phyloP scores from a whole-genome alignment of 2,797 vertebrate species.

The Luscinia luscinia region DNA sequence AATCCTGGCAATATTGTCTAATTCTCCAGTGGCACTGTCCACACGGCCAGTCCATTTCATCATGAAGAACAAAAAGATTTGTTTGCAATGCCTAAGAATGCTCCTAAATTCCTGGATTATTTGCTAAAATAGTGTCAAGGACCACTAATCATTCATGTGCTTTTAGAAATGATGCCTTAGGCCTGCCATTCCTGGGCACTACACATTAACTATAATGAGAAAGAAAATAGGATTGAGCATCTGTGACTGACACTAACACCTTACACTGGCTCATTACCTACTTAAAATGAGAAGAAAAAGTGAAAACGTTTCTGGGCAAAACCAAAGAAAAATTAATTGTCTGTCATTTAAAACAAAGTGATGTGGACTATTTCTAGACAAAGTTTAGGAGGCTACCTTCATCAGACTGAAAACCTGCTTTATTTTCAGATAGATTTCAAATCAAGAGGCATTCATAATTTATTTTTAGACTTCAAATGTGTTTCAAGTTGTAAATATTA shows the following conservation, averaged over 20 bases:
- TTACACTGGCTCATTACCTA: neutral
- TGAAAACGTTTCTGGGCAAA: neutral
- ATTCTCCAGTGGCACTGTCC: constrained; percentile 14
- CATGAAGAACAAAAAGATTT: neutral
- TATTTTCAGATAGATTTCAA: constrained; percentile 54
- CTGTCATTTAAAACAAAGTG: constrained; percentile 10
- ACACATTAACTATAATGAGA: neutral
- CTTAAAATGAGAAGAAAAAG: neutral
- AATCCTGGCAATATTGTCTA: neutral
- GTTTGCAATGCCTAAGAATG: neutral
- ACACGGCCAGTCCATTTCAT: neutral
- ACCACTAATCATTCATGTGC: neutral
- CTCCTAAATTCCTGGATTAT: neutral
- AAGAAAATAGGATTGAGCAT: neutral
- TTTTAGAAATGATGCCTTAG: neutral
- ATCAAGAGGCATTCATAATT: constrained; percentile 26
- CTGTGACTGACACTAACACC: neutral
- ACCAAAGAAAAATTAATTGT: neutral
- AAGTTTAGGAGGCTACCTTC: constrained; percentile 1
- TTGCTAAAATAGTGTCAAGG: neutral
- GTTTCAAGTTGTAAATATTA: constrained; percentile 50
- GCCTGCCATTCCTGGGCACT: neutral
- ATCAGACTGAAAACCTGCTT: constrained; percentile 34
- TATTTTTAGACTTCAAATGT: constrained; percentile 53
- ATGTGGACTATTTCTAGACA: neutral